Percentiles rank a stretch among this genome's conserved stretches.
phyloP scores from a whole-genome alignment of 2,113 vertebrate species.

The Mobula birostris region DNA sequence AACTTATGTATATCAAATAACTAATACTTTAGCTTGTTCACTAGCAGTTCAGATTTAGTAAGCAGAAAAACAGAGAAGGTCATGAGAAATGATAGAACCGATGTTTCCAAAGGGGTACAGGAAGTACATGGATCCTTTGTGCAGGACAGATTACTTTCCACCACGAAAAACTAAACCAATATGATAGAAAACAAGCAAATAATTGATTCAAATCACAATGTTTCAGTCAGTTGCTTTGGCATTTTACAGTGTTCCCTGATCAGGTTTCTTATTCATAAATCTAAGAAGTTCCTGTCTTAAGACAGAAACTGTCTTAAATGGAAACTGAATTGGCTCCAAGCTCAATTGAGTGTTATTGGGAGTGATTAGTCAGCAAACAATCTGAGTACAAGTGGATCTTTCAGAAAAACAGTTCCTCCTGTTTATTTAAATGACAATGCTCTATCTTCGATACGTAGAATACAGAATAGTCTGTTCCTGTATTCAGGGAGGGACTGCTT shows the following conservation, averaged over 20 bases:
- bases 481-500: too few species aligned
- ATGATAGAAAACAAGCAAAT: not conserved
- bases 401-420: not conserved
- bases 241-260: not conserved
- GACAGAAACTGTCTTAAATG: not conserved
- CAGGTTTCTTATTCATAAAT: not conserved
- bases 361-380: not conserved
- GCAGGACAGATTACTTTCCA: not conserved
- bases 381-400: not conserved
- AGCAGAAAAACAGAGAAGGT: not conserved
- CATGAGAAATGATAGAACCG: not conserved
- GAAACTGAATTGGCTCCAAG: not conserved
- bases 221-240: not conserved
- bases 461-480: too few species aligned
- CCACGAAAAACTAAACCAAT: not conserved
- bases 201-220: not conserved
- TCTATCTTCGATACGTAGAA: too few species aligned
- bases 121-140: not conserved
- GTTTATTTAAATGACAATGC: not conserved
- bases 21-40: not conserved
- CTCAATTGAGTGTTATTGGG: not conserved
- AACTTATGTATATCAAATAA: not conserved
- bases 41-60: not conserved
- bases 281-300: not conserved
- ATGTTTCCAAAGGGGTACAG: not conserved